Percentiles rank a stretch among this genome's conserved stretches.
Conservation (phyloP, 2,888 invertebrate species). For the Itoplectis maculator region DNA sequence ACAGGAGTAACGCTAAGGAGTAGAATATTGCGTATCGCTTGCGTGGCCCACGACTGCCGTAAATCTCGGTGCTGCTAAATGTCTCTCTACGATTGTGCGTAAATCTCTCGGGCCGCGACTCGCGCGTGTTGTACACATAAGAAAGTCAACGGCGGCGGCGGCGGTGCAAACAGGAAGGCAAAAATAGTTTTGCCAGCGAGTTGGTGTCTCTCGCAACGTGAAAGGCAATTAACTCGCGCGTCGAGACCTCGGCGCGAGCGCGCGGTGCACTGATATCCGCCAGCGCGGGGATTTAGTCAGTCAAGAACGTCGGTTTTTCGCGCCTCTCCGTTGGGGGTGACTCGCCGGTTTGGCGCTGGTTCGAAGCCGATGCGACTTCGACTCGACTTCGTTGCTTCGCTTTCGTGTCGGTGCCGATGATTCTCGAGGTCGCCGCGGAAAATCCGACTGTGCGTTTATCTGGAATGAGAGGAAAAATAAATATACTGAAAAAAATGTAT, state of each 20-base stretch:
- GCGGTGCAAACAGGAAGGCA: slow-evolving; percentile 65
- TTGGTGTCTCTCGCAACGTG: slow-evolving; percentile 56
- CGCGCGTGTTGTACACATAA: slow-evolving; percentile 41
- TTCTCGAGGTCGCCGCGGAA: too few relatives aligned
- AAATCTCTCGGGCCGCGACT: slow-evolving; percentile 11
- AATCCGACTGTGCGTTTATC: too few relatives aligned
- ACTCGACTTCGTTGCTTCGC: too few relatives aligned
- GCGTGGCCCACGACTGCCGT: not conserved
- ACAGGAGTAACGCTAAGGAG: slow-evolving; percentile 10
- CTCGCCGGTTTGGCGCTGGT: slow-evolving; percentile 46
- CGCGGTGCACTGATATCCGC: slow-evolving; percentile 14
- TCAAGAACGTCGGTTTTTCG: slow-evolving; percentile 55
- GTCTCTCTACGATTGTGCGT: not conserved
- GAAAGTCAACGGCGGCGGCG: slow-evolving; percentile 56
- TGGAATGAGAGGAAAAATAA: too few relatives aligned
- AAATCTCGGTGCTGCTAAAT: slow-evolving; percentile 21
- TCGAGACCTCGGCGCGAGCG: slow-evolving; percentile 47
- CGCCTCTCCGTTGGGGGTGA: slow-evolving; percentile 33
- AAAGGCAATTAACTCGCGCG: slow-evolving; percentile 64
- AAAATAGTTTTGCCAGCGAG: slow-evolving; percentile 46
- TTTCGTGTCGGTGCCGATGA: too few relatives aligned
- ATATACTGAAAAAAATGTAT: not conserved
- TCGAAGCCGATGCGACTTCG: not conserved
- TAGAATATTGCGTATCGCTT: slow-evolving; percentile 18
- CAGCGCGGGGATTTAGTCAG: slow-evolving; percentile 60